These are phyloP conservation scores for Chymomyza fuscimana DNA, from an alignment of 2,888 invertebrate species.

Conservation along the genomic window DNA sequence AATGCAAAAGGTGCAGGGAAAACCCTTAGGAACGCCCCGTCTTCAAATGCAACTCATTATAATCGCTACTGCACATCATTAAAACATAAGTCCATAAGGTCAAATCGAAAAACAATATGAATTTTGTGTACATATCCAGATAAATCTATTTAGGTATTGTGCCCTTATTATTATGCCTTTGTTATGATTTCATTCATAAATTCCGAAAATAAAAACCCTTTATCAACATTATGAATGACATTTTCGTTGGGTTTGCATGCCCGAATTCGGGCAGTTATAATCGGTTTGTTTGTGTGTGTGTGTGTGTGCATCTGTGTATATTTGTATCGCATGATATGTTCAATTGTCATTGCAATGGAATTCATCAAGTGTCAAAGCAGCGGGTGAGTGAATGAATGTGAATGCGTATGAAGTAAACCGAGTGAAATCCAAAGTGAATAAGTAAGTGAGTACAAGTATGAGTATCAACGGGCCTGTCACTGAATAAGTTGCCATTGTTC, in stretches of 20 bases:
- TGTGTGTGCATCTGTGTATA: background rate
- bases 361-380: slow-evolving; percentile 49
- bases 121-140: background rate
- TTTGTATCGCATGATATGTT: background rate
- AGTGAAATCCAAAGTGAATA: background rate
- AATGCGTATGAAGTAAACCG: slow-evolving; percentile 28
- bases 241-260: background rate
- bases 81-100: background rate
- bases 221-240: background rate
- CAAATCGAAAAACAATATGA: background rate
- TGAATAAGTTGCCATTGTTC: slow-evolving; percentile 70
- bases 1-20: too few relatives aligned
- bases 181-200: background rate
- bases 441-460: background rate
- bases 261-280: slow-evolving; percentile 35
- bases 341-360: slow-evolving; percentile 60
- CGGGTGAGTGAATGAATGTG: slow-evolving; percentile 22
- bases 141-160: background rate
- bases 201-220: background rate
- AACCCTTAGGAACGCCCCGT: too few relatives aligned
- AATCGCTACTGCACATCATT: background rate
- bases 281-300: slow-evolving; percentile 7
- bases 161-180: background rate
- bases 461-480: slow-evolving; percentile 13
- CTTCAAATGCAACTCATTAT: background rate